Evolutionary conservation across 2,888 invertebrate genomes (phyloP), one percentile per base, ranked within the genome.

Genomic region (Agrenia bidenticulata): DNA sequence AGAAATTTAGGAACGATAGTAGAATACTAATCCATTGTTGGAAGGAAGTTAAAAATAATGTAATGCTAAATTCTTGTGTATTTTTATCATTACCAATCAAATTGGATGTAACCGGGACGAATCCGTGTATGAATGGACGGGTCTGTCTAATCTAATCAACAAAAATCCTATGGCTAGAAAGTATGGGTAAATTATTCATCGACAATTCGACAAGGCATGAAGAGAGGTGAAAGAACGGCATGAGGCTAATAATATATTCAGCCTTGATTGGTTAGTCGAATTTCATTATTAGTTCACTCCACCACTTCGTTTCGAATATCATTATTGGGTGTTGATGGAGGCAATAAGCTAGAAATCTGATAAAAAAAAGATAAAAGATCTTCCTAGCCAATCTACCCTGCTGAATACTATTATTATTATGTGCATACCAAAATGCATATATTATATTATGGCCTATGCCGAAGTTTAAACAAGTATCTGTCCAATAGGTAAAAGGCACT

Each of bases 81-180:
- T 32, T 32, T 32, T 19, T 45, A 45, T 17, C n/a, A 45, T 45
- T 45, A 45, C 9, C 15, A 5, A 45, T 45, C 45, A 45, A 45
- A 19, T 4, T 45, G 45, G 19, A 5, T 15, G 19, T 9, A 15
- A 45, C 9, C 15, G 19, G 19, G 9, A 45, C 9, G 45, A n/a
- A 5, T 45, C 45, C 45, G 5, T 19, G 19, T 45, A 45, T 9
- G 45, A 45, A 45, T 45, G 23, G 24, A 9, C 19, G 2, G n/a
- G 2, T 7, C 21, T 21, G 51, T 51, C 51, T 51, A 51, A 51
- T 51, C 51, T 51, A 51, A 51, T 51, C 51, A 51, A 51, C 51
- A 17, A 9, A 51, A 23, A 2, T 49, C 7, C 5, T 49, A 49
- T 5, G 45, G 45, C 9, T 19, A 19, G 45, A 45, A 45, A 45